Conservation (phyloP, 2,113 vertebrate genomes). For the Triplophysa rosa region DNA sequence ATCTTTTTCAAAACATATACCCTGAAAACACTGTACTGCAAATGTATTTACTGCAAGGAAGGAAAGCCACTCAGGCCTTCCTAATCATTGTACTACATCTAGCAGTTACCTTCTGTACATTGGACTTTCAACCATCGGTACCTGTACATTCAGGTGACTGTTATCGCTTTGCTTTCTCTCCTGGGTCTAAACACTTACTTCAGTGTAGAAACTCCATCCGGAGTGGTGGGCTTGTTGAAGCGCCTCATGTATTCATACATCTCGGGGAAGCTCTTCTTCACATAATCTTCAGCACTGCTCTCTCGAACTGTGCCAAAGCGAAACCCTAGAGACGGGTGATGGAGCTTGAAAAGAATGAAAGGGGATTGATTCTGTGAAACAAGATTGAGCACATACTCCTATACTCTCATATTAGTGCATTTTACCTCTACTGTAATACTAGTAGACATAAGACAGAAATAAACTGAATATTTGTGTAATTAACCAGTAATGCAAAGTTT, state of each 20-base stretch:
- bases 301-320: slow-evolving; percentile 91
- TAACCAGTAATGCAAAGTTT: slow-evolving; percentile 35
- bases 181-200: slow-evolving; percentile 73
- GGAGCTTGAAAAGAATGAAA: slow-evolving; percentile 75
- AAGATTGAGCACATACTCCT: not conserved
- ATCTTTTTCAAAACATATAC: slow-evolving; percentile 2
- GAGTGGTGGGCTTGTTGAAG: slow-evolving; percentile 87
- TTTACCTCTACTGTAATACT: not conserved
- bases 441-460: no score
- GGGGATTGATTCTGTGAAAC: not conserved
- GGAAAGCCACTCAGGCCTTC: no score
- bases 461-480: not conserved
- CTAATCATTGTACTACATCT: slow-evolving; percentile 9
- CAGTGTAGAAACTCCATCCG: slow-evolving; percentile 84
- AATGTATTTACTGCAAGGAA: not conserved
- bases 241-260: slow-evolving; percentile 88
- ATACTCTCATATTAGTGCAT: not conserved
- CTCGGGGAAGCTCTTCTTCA: slow-evolving; percentile 92
- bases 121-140: slow-evolving; percentile 8
- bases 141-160: not conserved
- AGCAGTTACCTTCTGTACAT: not conserved
- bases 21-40: not conserved
- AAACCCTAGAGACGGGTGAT: slow-evolving; percentile 88
- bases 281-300: slow-evolving; percentile 93
- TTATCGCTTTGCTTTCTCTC: slow-evolving; percentile 1